phyloP scores from a whole-genome alignment of 2,113 vertebrate genomes.

The Manacus vitellinus region DNA sequence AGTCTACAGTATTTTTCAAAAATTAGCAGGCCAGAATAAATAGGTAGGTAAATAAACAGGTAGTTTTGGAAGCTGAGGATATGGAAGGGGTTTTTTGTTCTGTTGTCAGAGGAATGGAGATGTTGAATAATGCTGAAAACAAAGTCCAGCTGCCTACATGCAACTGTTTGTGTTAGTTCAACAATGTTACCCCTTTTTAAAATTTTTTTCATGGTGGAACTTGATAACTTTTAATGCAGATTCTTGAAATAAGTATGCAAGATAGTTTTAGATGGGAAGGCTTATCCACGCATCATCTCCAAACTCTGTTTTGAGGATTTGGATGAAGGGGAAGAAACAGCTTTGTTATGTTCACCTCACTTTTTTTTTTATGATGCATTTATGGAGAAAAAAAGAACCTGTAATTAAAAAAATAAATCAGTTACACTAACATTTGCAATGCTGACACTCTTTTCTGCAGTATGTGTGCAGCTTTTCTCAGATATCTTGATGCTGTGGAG shows the following conservation, averaged over 20 bases:
- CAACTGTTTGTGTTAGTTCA: neutral
- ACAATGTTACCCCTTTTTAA: neutral
- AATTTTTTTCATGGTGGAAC: neutral
- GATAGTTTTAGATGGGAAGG: neutral
- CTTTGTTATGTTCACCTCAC: neutral
- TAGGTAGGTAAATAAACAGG: neutral
- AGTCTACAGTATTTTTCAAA: neutral
- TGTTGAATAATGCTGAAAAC: neutral
- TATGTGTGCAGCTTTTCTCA: neutral
- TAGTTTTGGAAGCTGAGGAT: neutral
- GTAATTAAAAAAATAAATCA: neutral
- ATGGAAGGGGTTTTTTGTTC: fast-evolving
- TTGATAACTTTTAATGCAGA: neutral
- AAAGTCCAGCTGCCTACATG: neutral
- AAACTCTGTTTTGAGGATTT: neutral
- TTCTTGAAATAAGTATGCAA: neutral
- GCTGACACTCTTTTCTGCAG: neutral
- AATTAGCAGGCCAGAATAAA: neutral
- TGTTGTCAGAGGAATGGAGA: neutral
- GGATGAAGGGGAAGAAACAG: neutral
- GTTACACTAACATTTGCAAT: neutral
- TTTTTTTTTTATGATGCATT: neutral
- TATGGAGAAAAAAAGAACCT: fast-evolving
- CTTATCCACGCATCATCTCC: neutral
- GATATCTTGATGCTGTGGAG: neutral